These are phyloP conservation scores for Bufo bufo DNA, from an alignment of 2,113 vertebrate genomes.

Conservation along the genomic window DNA sequence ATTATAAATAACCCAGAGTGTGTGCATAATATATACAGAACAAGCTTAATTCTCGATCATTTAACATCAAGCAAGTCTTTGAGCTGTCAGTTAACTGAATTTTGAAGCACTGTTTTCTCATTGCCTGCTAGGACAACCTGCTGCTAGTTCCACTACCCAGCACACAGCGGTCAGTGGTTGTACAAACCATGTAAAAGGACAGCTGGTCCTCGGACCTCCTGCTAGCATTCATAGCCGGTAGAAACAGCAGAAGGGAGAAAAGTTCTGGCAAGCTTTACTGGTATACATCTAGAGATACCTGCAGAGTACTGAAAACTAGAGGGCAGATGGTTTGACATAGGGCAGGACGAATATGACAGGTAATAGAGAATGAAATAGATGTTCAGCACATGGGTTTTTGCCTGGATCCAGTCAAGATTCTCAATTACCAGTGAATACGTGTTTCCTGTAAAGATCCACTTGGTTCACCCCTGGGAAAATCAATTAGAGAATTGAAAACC, in stretches of 20 bases:
- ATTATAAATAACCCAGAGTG: background rate
- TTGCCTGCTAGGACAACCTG: slow-evolving; percentile 6
- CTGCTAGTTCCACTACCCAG: slow-evolving; percentile 7
- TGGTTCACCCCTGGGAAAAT: background rate
- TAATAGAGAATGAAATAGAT: slow-evolving; percentile 41
- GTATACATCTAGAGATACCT: slow-evolving; percentile 23
- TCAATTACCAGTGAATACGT: background rate
- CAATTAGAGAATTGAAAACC: slow-evolving; percentile 1
- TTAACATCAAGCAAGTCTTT: background rate
- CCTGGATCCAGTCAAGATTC: background rate
- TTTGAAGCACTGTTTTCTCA: background rate
- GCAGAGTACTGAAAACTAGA: slow-evolving; percentile 32
- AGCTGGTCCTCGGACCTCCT: slow-evolving; percentile 42
- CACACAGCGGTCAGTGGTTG: slow-evolving; percentile 40
- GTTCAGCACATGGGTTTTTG: background rate
- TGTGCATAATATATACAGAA: background rate
- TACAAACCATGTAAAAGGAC: slow-evolving; percentile 46
- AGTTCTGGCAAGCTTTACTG: slow-evolving; percentile 22
- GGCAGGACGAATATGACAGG: slow-evolving; percentile 47
- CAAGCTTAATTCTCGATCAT: background rate
- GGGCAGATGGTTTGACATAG: slow-evolving; percentile 49
- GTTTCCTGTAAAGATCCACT: background rate
- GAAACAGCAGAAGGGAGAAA: slow-evolving; percentile 10
- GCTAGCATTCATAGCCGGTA: slow-evolving; percentile 20
- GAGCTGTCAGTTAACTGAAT: slow-evolving; percentile 20